These are phyloP conservation scores for Apomyelois bistriatella DNA, from an alignment of 2,888 invertebrate species.

Conservation along the genomic window DNA sequence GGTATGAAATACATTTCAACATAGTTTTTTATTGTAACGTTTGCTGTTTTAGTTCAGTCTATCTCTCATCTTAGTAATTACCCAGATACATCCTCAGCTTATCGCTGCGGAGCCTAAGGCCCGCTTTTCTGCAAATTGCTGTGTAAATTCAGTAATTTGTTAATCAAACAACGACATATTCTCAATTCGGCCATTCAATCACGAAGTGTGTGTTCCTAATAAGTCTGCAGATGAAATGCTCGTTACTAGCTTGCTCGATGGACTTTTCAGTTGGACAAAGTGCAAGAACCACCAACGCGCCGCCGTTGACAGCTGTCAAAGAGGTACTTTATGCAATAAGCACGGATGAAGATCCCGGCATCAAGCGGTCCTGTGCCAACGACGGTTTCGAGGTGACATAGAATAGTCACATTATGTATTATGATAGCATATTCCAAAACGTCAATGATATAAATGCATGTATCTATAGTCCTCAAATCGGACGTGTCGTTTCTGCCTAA, in stretches of 20 bases:
- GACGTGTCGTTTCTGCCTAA: slow-evolving; percentile 54
- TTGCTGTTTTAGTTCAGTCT: no score
- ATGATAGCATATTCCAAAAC: slow-evolving; percentile 39
- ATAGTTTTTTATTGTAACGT: no score
- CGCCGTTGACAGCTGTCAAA: slow-evolving; percentile 37
- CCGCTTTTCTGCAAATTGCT: no score
- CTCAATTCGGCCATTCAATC: neutral
- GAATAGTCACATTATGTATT: slow-evolving; percentile 55
- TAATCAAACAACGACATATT: neutral
- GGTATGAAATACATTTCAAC: no score
- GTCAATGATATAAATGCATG: slow-evolving; percentile 52
- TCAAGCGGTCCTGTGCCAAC: slow-evolving; percentile 33
- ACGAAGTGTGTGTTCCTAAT: slow-evolving; percentile 1
- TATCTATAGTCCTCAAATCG: slow-evolving; percentile 41
- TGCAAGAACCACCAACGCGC: slow-evolving; percentile 39
- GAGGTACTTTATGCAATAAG: slow-evolving; percentile 75
- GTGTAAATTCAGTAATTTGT: no score
- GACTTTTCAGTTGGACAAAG: slow-evolving; percentile 75
- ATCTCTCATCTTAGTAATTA: no score
- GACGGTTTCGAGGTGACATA: slow-evolving; percentile 72
- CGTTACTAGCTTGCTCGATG: slow-evolving; percentile 71
- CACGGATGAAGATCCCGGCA: slow-evolving; percentile 39
- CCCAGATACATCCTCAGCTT: no score
- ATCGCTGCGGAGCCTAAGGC: no score
- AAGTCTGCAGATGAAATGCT: slow-evolving; percentile 31